These are phyloP conservation scores for Netelia fuscicornis DNA, from an alignment of 2,888 invertebrate species.

Conservation along the genomic window DNA sequence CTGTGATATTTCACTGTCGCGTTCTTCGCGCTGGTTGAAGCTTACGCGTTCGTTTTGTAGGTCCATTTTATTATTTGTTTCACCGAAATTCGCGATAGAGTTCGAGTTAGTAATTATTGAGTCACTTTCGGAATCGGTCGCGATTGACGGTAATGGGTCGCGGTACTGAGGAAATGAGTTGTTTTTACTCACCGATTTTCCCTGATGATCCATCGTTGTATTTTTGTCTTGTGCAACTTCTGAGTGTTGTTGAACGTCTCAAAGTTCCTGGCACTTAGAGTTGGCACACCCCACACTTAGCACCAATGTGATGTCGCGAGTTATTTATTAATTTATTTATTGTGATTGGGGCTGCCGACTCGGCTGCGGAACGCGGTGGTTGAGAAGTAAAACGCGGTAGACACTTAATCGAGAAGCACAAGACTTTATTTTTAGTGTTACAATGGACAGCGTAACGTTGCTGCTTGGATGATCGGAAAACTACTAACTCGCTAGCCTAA, in stretches of 20 bases:
- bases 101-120: not conserved
- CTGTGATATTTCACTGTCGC: not conserved
- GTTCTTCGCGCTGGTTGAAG: not conserved
- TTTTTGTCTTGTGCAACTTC: not conserved
- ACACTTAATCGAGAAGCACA: not conserved
- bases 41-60: not conserved
- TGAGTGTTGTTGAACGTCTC: not conserved
- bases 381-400: conserved; percentile 4
- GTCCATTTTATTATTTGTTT: no score
- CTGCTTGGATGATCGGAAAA: no score
- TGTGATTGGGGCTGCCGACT: not conserved
- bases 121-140: conserved; percentile 8
- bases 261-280: not conserved
- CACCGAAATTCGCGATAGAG: not conserved
- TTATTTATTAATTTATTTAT: not conserved
- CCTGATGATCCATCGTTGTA: not conserved
- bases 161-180: conserved; percentile 26
- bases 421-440: not conserved
- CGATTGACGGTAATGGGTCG: not conserved
- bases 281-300: conserved; percentile 6
- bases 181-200: conserved; percentile 16
- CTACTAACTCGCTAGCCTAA: no score
- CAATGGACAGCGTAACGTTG: no score
- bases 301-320: conserved; percentile 8
- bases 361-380: conserved; percentile 7